Base-by-base conservation (phyloP, 2,113 vertebrate genomes). In the Proterorhinus semilunaris region DNA sequence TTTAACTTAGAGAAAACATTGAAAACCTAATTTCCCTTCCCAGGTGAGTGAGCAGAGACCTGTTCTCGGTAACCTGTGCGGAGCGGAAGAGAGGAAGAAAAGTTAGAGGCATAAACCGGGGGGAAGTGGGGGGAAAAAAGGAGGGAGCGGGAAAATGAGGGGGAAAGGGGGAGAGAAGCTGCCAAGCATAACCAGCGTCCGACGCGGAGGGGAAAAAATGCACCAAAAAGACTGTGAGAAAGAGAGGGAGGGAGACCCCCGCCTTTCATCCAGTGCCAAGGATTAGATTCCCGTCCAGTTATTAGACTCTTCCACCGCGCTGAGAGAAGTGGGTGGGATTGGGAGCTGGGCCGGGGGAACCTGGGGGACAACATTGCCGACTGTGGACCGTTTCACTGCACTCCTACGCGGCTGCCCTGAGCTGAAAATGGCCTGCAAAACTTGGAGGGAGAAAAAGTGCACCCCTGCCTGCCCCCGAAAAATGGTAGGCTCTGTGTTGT, bases 241-340 rank as follows among this genome's bases (percentile, higher is more conserved):
- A 86, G 80, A 82, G 75, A 76, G 74, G 73, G 90, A 86, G 91
- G 88, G 89, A 83, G 89, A 91, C 87, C 12, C 86, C 83, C 54
- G 82, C 81, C 81, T 94, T 91, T 94, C 80, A 92, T 91, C 91
- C 88, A 83, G 66, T 93, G 90, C 90, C 91, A 94, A 94, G 92
- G 79, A 91, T 92, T 91, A 86, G 85, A 88, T 92, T 93, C 77
- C 88, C 91, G 87, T 88, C 84, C 89, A 92, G 92, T 93, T 81
- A 89, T 93, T 89, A 93, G 92, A 90, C 90, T 87, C 89, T 90
- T 93, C 89, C 92, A 93, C 89, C 83, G 84, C 10, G 86, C 76
- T 84, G 90, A 87, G 88, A 86, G 89, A 89, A 83, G 84, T 78
- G 89, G 89, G 89, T 77, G 80, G 80, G 81, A 74, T 74, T 66